These are phyloP conservation scores for Crocidura indochinensis DNA, from an alignment of 2,797 vertebrate genomes.

Conservation along the genomic window DNA sequence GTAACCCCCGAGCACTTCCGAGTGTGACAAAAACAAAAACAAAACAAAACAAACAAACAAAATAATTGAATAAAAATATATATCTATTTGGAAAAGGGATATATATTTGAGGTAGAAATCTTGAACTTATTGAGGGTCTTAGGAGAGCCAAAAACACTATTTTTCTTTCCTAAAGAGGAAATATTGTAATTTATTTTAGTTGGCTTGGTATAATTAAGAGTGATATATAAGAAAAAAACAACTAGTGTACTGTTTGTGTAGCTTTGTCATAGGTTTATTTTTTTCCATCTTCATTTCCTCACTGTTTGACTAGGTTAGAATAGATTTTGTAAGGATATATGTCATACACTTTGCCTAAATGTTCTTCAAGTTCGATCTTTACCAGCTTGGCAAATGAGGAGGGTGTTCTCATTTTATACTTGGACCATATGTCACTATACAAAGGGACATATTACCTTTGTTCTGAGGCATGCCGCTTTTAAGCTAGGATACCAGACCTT, in stretches of 20 bases:
- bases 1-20: no score
- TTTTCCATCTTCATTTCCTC: conserved; percentile 5
- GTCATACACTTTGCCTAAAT: conserved; percentile 32
- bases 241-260: neutral
- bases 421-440: conserved; percentile 6
- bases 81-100: neutral
- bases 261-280: conserved; percentile 41
- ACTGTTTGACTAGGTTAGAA: conserved; percentile 23
- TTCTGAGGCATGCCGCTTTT: neutral
- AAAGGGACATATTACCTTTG: neutral
- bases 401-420: conserved; percentile 35
- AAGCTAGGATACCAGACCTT: neutral
- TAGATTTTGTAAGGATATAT: conserved; percentile 33
- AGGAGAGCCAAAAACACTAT: neutral
- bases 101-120: conserved; percentile 37
- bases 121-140: neutral
- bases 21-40: no score
- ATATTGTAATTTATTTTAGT: neutral
- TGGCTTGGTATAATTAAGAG: conserved; percentile 42
- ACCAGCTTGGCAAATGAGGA: neutral
- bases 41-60: no score
- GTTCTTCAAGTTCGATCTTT: no score
- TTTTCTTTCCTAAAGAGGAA: conserved; percentile 26
- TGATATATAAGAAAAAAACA: neutral
- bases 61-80: no score